phyloP scores from a whole-genome alignment of 2,113 vertebrate species.

The Ibidorhyncha struthersii region DNA sequence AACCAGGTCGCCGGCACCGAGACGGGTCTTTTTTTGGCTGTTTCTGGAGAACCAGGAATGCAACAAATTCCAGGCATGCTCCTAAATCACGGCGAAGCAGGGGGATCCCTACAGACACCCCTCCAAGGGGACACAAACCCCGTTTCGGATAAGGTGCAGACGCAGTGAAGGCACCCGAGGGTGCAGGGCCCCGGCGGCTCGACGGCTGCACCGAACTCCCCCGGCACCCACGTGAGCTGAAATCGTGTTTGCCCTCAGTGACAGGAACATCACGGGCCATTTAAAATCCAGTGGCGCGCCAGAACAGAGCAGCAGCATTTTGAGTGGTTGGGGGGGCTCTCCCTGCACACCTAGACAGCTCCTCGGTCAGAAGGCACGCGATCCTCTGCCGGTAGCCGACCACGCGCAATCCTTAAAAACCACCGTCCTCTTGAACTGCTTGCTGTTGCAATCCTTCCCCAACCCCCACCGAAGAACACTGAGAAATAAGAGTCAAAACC shows the following conservation, averaged over 20 bases:
- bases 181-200: not conserved
- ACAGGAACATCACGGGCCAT: not conserved
- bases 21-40: not conserved
- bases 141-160: not conserved
- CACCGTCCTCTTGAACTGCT: not conserved
- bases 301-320: not conserved
- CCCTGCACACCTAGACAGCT: not conserved
- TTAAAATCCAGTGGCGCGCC: not conserved
- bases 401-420: not conserved
- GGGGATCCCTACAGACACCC: not conserved
- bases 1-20: not conserved
- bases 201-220: not conserved
- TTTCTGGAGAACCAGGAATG: not conserved
- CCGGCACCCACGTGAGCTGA: not conserved
- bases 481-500: constrained; percentile 17
- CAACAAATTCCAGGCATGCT: fast-evolving
- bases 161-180: not conserved
- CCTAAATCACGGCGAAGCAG: fast-evolving
- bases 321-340: not conserved
- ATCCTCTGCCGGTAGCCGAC: not conserved
- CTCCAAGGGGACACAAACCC: not conserved
- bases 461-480: not conserved
- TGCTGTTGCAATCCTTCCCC: not conserved
- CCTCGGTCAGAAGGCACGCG: not conserved
- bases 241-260: not conserved